These are phyloP conservation scores for Mohoua ochrocephala DNA, from an alignment of 2,113 vertebrate genomes.

Conservation along the genomic window DNA sequence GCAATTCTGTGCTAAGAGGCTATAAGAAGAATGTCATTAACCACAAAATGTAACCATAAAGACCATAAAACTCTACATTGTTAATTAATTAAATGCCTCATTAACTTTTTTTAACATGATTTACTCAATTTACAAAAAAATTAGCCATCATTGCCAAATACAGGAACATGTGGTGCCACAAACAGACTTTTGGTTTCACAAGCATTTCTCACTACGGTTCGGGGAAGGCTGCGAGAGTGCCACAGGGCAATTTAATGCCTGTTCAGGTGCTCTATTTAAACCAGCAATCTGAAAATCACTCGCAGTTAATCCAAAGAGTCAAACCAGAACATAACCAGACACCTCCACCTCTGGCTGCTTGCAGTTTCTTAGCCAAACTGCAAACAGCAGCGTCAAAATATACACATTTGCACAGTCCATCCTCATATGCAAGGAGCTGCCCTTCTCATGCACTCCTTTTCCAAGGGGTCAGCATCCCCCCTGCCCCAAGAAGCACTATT, in stretches of 20 bases:
- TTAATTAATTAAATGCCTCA: slow-evolving; percentile 84
- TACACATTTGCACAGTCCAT: accelerated
- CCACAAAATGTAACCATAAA: slow-evolving; percentile 77
- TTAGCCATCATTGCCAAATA: slow-evolving; percentile 51
- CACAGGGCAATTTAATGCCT: not conserved
- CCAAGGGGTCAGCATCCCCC: not conserved
- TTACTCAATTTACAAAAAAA: slow-evolving; percentile 79
- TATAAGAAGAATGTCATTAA: slow-evolving; percentile 74
- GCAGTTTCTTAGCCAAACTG: not conserved
- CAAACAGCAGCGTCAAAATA: not conserved
- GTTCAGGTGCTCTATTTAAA: not conserved
- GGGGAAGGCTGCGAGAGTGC: not conserved
- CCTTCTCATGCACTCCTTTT: not conserved
- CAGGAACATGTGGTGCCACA: slow-evolving; percentile 49
- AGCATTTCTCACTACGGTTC: not conserved
- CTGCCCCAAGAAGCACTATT: not conserved
- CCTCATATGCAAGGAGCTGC: not conserved
- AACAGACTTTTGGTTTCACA: slow-evolving; percentile 26
- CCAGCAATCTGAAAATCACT: not conserved
- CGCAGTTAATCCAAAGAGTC: not conserved
- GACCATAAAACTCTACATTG: slow-evolving; percentile 75
- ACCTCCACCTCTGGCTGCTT: not conserved
- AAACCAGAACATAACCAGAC: not conserved
- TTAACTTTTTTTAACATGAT: slow-evolving; percentile 80
- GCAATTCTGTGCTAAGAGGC: slow-evolving; percentile 64